These are phyloP conservation scores for Drosophila parabipectinata DNA, from an alignment of 1,140 invertebrate genomes.

Conservation along the genomic window DNA sequence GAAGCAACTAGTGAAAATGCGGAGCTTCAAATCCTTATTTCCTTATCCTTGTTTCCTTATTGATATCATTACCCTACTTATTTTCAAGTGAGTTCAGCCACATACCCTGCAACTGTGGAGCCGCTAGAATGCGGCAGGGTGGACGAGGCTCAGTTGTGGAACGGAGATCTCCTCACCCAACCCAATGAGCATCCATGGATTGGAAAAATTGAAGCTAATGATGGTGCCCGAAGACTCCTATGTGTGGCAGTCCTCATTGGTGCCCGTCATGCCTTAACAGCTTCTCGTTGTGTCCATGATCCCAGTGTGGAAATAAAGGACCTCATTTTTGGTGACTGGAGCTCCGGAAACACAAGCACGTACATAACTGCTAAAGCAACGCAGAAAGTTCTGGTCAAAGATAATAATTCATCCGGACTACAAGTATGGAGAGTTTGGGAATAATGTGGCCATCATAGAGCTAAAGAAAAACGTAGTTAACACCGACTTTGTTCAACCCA, in stretches of 20 bases:
- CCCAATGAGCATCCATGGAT: conserved; percentile 28
- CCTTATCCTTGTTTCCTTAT: too few species aligned
- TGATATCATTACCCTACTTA: neutral
- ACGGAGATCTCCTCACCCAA: neutral
- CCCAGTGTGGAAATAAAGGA: neutral
- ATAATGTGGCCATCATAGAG: conserved; percentile 24
- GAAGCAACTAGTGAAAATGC: neutral
- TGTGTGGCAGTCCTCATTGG: conserved; percentile 21
- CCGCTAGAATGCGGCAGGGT: conserved; percentile 20
- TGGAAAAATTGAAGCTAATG: conserved; percentile 1
- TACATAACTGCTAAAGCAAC: conserved; percentile 11
- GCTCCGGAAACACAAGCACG: neutral
- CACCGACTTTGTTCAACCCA: conserved; percentile 25
- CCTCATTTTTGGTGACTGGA: conserved; percentile 29
- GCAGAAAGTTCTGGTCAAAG: neutral
- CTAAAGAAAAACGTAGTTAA: neutral
- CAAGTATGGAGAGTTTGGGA: neutral
- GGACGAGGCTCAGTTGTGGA: conserved; percentile 21
- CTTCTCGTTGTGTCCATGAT: conserved; percentile 12
- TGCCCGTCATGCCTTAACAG: conserved; percentile 14
- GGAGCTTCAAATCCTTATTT: neutral
- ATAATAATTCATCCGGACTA: conserved; percentile 17
- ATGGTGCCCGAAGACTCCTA: neutral
- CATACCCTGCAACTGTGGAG: neutral
- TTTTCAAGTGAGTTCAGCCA: conserved; percentile 3